phyloP scores from a whole-genome alignment of 2,888 invertebrate genomes.

The Fabriciana adippe region DNA sequence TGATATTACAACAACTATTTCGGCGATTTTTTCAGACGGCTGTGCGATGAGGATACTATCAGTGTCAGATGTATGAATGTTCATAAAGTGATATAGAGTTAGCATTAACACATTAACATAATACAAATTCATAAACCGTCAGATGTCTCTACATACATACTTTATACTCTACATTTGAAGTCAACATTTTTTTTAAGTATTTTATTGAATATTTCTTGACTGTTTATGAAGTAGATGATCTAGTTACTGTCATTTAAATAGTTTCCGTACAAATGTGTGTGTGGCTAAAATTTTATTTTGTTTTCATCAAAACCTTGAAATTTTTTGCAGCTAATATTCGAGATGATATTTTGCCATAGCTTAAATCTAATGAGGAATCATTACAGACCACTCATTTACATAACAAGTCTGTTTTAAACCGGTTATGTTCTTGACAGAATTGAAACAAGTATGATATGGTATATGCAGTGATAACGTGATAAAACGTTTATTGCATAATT shows the following conservation, averaged over 20 bases:
- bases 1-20: conserved; percentile 80
- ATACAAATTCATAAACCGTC: conserved; percentile 68
- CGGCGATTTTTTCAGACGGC: conserved; percentile 78
- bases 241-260: conserved; percentile 56
- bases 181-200: conserved; percentile 6
- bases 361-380: neutral
- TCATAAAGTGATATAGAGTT: conserved; percentile 72
- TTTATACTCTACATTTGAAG: conserved; percentile 19
- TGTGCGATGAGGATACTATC: conserved; percentile 77
- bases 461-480: too few relatives aligned
- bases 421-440: too few relatives aligned
- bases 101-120: conserved; percentile 79
- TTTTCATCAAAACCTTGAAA: neutral
- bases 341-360: neutral
- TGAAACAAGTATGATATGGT: too few relatives aligned
- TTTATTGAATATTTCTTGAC: conserved; percentile 47
- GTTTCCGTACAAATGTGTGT: conserved; percentile 49
- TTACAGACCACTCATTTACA: neutral
- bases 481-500: neutral
- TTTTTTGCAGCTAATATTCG: neutral
- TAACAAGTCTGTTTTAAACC: neutral
- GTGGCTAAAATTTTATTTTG: neutral
- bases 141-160: conserved; percentile 40
- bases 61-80: conserved; percentile 79
- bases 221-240: conserved; percentile 70